Evolutionary conservation across 37 sponge, comb jelly and placozoan genomes (phyloP).

Genomic region (Cladorhizidae sp.): DNA sequence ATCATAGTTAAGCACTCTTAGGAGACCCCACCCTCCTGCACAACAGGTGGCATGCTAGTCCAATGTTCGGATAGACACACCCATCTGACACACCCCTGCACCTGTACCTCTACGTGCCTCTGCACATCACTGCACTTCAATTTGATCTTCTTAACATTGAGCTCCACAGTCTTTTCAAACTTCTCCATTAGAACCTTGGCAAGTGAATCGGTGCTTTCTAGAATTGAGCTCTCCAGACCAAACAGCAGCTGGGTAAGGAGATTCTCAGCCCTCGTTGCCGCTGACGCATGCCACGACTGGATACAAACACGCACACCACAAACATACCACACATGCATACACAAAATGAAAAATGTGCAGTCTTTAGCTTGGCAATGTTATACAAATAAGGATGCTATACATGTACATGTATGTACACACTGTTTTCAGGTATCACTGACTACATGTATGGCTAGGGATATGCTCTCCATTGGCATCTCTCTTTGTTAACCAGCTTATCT

Average conservation of each 20-base stretch:
- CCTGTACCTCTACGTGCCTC: slow-evolving; percentile 50
- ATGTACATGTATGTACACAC: no score
- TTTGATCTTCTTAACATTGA: slow-evolving; percentile 77
- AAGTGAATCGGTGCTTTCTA: slow-evolving; percentile 30
- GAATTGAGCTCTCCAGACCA: slow-evolving; percentile 55
- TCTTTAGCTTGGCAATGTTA: no score
- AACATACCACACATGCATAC: neutral
- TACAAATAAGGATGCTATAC: neutral
- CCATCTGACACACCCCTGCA: neutral
- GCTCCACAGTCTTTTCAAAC: slow-evolving; percentile 55
- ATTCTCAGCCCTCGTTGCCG: slow-evolving; percentile 29
- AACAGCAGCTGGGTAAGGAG: slow-evolving; percentile 80
- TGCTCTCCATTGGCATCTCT: no score
- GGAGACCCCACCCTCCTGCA: no score
- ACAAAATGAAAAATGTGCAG: neutral
- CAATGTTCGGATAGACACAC: no score
- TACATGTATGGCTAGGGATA: no score
- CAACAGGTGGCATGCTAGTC: no score
- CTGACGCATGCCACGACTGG: slow-evolving; percentile 66
- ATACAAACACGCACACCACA: neutral
- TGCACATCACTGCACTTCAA: slow-evolving; percentile 78
- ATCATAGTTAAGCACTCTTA: no score
- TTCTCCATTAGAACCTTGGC: slow-evolving; percentile 41
- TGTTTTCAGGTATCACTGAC: no score
- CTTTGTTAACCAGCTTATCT: no score